phyloP scores from a whole-genome alignment of 1,140 invertebrate genomes.

The Asobara japonica region DNA sequence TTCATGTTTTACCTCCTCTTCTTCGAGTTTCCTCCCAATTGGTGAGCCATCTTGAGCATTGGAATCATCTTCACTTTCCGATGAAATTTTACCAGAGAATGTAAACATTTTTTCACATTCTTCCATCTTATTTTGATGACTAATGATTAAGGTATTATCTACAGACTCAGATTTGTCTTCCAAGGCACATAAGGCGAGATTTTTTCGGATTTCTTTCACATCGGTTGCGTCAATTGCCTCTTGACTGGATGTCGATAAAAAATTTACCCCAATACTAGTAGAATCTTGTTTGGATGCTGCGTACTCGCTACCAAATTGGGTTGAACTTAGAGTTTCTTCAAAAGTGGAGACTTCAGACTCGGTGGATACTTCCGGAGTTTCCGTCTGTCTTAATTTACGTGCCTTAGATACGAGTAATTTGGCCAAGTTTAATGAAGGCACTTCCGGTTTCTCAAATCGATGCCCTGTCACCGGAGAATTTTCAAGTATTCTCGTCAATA shows the following conservation, averaged over 20 bases:
- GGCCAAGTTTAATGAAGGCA: constrained; percentile 18
- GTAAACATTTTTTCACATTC: constrained; percentile 12
- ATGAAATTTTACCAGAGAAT: constrained; percentile 27
- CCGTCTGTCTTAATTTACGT: constrained; percentile 14
- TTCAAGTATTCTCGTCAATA: background rate
- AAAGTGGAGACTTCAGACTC: constrained; percentile 22
- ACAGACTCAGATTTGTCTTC: background rate
- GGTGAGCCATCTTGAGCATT: constrained; percentile 32
- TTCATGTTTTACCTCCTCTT: background rate
- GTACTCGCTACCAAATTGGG: constrained; percentile 33
- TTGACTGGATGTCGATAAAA: constrained; percentile 28
- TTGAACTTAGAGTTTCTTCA: constrained; percentile 26
- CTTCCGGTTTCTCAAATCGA: constrained; percentile 26
- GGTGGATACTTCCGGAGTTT: constrained; percentile 6
- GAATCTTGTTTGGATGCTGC: constrained; percentile 22
- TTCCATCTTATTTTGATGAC: background rate
- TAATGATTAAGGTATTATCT: background rate
- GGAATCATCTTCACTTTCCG: constrained; percentile 32
- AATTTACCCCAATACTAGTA: constrained; percentile 17
- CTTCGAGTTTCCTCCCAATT: background rate
- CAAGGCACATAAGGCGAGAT: background rate
- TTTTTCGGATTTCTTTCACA: constrained; percentile 12
- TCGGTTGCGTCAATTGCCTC: constrained; percentile 30
- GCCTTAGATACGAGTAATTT: background rate
- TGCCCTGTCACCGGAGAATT: background rate